Evolutionary conservation across 2,113 vertebrate genomes (phyloP).

Genomic region (Megaceryle torquata): DNA sequence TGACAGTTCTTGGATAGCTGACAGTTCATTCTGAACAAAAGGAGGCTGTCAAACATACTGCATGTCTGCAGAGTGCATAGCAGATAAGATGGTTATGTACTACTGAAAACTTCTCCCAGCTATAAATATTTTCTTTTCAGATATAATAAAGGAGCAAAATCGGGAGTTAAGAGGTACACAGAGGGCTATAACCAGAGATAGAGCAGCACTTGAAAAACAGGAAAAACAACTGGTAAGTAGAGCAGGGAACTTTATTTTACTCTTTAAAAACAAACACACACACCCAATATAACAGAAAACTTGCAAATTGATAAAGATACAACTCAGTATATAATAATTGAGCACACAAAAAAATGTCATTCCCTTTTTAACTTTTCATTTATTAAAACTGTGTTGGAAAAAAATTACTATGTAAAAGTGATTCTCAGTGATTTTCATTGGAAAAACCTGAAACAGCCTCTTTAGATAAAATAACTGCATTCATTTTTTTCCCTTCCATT

Average conservation of each 20-base stretch:
- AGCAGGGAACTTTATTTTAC: slow-evolving; percentile 23
- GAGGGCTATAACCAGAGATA: slow-evolving; percentile 92
- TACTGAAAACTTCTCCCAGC: slow-evolving; percentile 1
- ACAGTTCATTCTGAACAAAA: neutral
- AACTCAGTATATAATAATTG: neutral
- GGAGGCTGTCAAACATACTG: neutral
- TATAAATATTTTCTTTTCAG: slow-evolving; percentile 74
- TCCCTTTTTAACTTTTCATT: neutral
- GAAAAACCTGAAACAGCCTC: neutral
- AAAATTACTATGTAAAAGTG: neutral
- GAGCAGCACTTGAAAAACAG: slow-evolving; percentile 91
- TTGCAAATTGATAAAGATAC: neutral
- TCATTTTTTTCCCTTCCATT: neutral
- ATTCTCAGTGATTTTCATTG: neutral
- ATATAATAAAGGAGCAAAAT: slow-evolving; percentile 95
- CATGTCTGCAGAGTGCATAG: neutral
- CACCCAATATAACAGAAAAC: neutral
- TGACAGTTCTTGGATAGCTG: neutral
- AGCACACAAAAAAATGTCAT: neutral
- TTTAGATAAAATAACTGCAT: neutral
- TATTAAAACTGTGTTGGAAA: neutral
- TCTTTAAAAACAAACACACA: neutral
- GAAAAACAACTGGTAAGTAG: slow-evolving; percentile 95
- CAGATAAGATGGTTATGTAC: neutral
- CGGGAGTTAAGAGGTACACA: slow-evolving; percentile 95